Evolutionary conservation across 2,113 vertebrate species (phyloP).

Genomic region (Ctenomys sociabilis): DNA sequence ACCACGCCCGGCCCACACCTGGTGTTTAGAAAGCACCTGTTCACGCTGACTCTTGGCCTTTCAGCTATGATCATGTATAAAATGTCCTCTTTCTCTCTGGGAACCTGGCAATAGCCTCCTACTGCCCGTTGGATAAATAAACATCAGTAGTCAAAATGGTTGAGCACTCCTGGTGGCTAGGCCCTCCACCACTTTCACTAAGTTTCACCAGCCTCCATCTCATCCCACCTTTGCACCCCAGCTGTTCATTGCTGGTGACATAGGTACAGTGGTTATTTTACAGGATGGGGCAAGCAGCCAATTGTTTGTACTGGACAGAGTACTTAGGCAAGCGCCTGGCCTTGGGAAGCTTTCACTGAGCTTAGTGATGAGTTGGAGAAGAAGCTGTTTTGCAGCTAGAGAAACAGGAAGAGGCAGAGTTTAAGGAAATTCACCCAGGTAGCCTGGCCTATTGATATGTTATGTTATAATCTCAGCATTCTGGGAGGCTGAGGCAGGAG

Average conservation of each 20-base stretch:
- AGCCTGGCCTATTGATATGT: neutral
- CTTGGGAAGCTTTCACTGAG: neutral
- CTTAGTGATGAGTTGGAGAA: neutral
- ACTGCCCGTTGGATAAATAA: neutral
- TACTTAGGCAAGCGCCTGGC: neutral
- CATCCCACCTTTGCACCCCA: neutral
- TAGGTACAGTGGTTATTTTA: neutral
- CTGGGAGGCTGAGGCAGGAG: neutral
- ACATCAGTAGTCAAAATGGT: neutral
- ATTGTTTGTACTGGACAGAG: neutral
- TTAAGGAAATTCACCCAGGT: neutral
- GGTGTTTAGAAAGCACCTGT: neutral
- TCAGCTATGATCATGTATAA: neutral
- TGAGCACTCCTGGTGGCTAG: neutral
- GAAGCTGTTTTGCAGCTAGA: neutral
- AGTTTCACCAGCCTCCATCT: neutral
- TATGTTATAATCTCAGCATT: neutral
- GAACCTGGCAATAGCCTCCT: neutral
- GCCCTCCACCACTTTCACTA: no score
- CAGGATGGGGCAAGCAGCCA: neutral
- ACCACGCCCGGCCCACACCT: no score
- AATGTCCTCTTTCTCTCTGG: neutral
- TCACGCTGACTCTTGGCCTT: neutral
- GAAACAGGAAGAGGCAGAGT: neutral
- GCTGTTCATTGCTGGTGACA: neutral